phyloP scores from a whole-genome alignment of 1,140 invertebrate species.

The Lucilia cuprina region DNA sequence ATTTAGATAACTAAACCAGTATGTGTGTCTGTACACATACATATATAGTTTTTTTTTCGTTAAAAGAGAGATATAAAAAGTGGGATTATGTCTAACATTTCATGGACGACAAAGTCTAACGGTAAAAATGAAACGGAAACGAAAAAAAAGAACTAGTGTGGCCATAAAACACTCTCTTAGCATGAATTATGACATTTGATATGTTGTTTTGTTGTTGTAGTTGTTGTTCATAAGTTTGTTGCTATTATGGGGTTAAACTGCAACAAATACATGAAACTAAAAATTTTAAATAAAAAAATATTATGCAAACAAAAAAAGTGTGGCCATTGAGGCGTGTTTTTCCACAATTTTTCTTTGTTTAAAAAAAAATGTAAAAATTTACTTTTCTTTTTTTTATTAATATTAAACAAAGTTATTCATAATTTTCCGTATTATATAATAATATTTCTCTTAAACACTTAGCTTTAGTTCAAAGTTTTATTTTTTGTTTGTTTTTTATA shows the following conservation, averaged over 20 bases:
- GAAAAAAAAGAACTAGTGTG: background rate
- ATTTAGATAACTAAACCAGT: background rate
- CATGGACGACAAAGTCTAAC: background rate
- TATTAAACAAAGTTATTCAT: no score
- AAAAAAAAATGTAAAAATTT: no score
- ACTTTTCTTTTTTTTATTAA: no score
- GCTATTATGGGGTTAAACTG: background rate
- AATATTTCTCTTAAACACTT: no score
- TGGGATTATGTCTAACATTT: slow-evolving; percentile 5
- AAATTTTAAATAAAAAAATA: background rate
- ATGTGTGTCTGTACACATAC: background rate
- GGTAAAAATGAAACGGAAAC: background rate
- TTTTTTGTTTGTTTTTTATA: no score
- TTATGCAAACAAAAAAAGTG: background rate
- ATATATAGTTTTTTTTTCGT: background rate
- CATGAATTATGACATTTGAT: slow-evolving; percentile 33
- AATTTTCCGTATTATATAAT: no score
- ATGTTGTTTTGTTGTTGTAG: background rate
- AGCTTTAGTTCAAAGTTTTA: no score
- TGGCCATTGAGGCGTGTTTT: background rate
- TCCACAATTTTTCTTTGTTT: background rate
- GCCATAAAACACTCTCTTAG: slow-evolving; percentile 14
- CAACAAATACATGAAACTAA: background rate
- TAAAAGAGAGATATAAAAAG: background rate
- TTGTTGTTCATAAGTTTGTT: background rate